phyloP scores from a whole-genome alignment of 2,888 invertebrate species.

The Dioctria linearis region DNA sequence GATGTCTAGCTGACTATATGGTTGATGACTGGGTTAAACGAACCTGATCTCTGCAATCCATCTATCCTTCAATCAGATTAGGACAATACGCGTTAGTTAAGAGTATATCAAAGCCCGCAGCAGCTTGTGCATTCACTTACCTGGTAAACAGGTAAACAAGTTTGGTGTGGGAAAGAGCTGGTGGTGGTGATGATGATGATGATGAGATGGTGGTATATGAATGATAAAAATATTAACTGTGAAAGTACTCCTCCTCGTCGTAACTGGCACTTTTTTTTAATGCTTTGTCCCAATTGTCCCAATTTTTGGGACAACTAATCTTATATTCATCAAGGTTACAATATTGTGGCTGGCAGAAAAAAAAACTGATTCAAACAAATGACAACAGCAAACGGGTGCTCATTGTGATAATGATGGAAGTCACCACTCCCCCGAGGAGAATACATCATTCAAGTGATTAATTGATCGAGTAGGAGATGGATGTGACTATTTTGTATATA shows the following conservation, averaged over 20 bases:
- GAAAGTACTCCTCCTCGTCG: background rate
- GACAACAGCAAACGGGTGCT: background rate
- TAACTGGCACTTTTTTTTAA: background rate
- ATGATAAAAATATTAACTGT: background rate
- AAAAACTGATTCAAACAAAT: background rate
- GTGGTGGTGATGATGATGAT: background rate
- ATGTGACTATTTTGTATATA: conserved; percentile 8
- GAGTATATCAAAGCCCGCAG: conserved; percentile 20
- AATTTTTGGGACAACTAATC: conserved; percentile 13
- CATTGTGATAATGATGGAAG: background rate
- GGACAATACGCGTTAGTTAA: background rate
- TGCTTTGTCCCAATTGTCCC: conserved; percentile 31
- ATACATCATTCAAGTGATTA: conserved; percentile 11
- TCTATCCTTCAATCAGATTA: conserved; percentile 37
- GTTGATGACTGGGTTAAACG: background rate
- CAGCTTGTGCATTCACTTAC: background rate
- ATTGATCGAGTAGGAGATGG: conserved; percentile 40
- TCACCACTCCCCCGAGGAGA: background rate
- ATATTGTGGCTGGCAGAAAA: background rate
- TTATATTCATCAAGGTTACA: background rate
- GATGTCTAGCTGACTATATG: no score
- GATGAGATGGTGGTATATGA: background rate
- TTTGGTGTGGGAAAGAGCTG: conserved; percentile 4
- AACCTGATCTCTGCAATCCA: conserved; percentile 28
- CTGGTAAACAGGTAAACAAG: background rate